phyloP scores from a whole-genome alignment of 2,888 invertebrate species.

The Ptilodon capucinus region DNA sequence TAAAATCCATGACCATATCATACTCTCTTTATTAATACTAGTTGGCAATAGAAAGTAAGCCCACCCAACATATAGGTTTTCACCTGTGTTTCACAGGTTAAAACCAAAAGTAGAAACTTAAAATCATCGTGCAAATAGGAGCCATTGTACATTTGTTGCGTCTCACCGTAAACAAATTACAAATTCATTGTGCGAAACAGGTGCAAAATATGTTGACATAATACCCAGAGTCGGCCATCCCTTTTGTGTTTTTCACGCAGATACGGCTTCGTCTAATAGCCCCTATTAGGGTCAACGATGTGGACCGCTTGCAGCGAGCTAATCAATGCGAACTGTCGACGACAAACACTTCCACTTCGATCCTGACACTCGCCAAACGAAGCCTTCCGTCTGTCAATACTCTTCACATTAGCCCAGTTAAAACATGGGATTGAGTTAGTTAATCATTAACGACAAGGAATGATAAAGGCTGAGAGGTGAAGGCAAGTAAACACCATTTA shows the following conservation, averaged over 20 bases:
- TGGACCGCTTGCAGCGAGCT: conserved; percentile 30
- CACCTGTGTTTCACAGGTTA: neutral
- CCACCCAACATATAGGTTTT: neutral
- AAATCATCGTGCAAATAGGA: neutral
- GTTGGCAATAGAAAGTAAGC: neutral
- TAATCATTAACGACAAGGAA: too few species aligned
- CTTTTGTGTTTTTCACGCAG: conserved; percentile 33
- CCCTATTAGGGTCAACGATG: conserved; percentile 45
- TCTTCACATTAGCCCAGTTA: too few species aligned
- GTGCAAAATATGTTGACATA: conserved; percentile 8
- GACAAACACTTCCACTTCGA: conserved; percentile 21
- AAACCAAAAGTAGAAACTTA: neutral
- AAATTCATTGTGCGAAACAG: conserved; percentile 3
- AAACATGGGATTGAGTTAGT: too few species aligned
- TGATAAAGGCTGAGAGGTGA: too few species aligned
- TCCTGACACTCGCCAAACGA: conserved; percentile 18
- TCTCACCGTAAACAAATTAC: conserved; percentile 6
- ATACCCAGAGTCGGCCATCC: conserved; percentile 11
- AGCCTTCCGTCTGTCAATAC: conserved; percentile 1
- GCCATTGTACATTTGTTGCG: conserved; percentile 3
- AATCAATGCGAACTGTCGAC: conserved; percentile 40
- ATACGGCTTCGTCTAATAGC: conserved; percentile 28
- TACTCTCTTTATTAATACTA: too few species aligned
- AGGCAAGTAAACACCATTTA: too few species aligned
- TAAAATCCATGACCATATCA: too few species aligned